Evolutionary conservation across 1,140 invertebrate genomes (phyloP), one percentile per base, ranked within the genome.

Genomic region (Metopolophium dirhodum): DNA sequence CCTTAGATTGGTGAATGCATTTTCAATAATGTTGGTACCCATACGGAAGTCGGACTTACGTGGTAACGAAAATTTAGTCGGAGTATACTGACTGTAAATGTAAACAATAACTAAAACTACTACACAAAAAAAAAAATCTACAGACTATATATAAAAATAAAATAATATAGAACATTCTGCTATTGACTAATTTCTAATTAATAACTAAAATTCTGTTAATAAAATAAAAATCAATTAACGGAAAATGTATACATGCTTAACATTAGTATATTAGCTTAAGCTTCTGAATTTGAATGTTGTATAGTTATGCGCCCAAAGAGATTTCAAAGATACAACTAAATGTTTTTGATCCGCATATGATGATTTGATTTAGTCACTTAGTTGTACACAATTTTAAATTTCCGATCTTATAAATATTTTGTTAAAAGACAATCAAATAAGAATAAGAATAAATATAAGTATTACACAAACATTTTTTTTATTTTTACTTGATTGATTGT

Each of bases 1-100:
- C 97, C 97, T 97, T 95, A 97, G 96, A 95, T 96, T 97, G 94
- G 96, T 96, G 83, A 96, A 95, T 94, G 96, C 96, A 95, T 96
- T 97, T 95, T 97, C 97, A 95, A 97, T 96, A 94, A 97, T 96
- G 95, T 97, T 97, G 94, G 96, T 96, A 94, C 96, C 96, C 94
- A 97, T 95, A 96, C 97, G 97, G 95, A 97, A 96, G 94, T 97
- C 96, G 94, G 96, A 96, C 96, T 97, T 97, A 95, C 97, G 96
- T 4, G 82, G 91, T 95, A 97, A 96, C 95, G 97, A 97, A 95
- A 97, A 96, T 95, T 97, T 96, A 95, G 96, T 96, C 94, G 97
- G 97, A 95, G 97, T 97, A 96, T 97, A 97, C 95, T 97, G 97
- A 96, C 97, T 97, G 97, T 95, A 93, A 94, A 94, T 23, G 9